These are phyloP conservation scores for Chauna torquata DNA, from an alignment of 2,113 vertebrate genomes.

Conservation along the genomic window DNA sequence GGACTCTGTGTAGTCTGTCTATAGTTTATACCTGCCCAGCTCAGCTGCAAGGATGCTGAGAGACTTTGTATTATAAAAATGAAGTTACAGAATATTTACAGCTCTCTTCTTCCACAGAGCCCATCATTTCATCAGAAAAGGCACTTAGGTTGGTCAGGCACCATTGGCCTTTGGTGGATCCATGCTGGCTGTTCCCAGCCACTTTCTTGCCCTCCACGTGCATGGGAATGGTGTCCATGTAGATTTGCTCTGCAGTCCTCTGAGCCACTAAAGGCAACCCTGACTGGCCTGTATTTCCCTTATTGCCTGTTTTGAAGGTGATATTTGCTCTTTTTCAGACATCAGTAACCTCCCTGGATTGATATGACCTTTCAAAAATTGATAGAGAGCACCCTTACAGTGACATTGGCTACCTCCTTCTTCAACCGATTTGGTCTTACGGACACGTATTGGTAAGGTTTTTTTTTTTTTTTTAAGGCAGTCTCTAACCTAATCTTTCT, in stretches of 20 bases:
- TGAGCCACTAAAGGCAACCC: not conserved
- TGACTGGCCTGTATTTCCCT: not conserved
- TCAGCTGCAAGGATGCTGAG: not conserved
- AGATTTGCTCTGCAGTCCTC: not conserved
- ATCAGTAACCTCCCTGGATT: not conserved
- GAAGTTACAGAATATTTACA: not conserved
- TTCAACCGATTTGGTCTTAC: not conserved
- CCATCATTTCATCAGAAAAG: not conserved
- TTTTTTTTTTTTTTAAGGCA: not conserved
- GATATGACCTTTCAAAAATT: not conserved
- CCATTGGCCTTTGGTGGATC: not conserved
- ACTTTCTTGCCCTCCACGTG: not conserved
- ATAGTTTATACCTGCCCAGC: not conserved
- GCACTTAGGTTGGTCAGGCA: not conserved
- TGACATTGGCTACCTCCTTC: not conserved
- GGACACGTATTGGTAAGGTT: not conserved
- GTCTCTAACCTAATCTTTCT: not conserved
- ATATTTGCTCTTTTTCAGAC: not conserved
- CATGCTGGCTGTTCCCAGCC: not conserved
- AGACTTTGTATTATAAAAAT: not conserved
- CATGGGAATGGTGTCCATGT: fast-evolving
- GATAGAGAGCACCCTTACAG: not conserved
- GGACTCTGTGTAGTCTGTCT: too few species aligned
- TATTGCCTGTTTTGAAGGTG: not conserved
- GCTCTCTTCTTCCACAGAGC: not conserved